These are phyloP conservation scores for Itoplectis maculator DNA, from an alignment of 2,888 invertebrate genomes.

Conservation along the genomic window DNA sequence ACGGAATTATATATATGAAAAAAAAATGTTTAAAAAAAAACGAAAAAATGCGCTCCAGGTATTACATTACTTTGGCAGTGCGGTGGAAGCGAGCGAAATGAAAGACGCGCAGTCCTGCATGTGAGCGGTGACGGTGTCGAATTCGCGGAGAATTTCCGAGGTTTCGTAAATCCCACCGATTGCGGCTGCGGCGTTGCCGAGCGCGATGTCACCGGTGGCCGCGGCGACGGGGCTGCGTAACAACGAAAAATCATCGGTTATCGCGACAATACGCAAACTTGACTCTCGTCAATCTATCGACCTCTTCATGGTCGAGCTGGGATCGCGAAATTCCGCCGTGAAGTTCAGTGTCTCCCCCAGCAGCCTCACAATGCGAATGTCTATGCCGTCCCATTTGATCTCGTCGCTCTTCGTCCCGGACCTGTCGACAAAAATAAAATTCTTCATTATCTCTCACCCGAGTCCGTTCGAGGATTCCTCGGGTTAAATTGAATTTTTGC, in stretches of 20 bases:
- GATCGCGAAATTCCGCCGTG: constrained; percentile 89
- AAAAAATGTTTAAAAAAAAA: neutral
- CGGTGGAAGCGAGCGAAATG: constrained; percentile 91
- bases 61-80: constrained; percentile 88
- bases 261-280: neutral
- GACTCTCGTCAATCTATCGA: constrained; percentile 75
- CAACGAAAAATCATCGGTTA: constrained; percentile 31
- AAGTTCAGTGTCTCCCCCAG: constrained; percentile 89
- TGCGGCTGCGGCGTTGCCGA: constrained; percentile 88
- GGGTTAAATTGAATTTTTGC: constrained; percentile 3
- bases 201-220: constrained; percentile 86
- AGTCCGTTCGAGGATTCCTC: neutral
- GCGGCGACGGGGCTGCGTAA: constrained; percentile 87
- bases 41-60: constrained; percentile 1
- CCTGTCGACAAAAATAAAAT: constrained; percentile 68
- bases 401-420: constrained; percentile 84
- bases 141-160: constrained; percentile 83
- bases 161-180: constrained; percentile 91
- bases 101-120: constrained; percentile 92
- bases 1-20: neutral
- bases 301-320: constrained; percentile 85
- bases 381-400: constrained; percentile 90
- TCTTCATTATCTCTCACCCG: constrained; percentile 13
- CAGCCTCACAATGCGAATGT: constrained; percentile 88
- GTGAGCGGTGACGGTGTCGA: constrained; percentile 89